Conservation (phyloP, 2,113 vertebrate species). For the Bubalus kerabau region DNA sequence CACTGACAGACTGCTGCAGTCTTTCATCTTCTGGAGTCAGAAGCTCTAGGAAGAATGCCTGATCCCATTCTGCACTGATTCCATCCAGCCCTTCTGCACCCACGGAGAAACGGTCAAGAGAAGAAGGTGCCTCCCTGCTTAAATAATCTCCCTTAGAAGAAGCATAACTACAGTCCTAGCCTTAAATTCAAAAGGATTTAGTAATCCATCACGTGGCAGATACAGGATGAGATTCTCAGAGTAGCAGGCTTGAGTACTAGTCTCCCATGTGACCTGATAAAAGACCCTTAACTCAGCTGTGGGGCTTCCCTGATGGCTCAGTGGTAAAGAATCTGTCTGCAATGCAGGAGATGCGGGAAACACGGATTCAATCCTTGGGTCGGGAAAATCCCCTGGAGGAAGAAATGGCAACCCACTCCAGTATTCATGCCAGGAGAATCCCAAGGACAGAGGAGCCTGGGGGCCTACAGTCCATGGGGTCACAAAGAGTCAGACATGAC, state of each 20-base stretch:
- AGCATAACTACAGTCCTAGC: background rate
- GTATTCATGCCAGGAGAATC: background rate
- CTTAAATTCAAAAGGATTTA: background rate
- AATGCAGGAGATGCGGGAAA: background rate
- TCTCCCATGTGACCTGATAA: background rate
- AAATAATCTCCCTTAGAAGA: background rate
- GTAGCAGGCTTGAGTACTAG: background rate
- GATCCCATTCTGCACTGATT: background rate
- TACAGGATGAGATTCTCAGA: background rate
- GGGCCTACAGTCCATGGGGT: background rate
- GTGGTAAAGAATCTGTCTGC: background rate
- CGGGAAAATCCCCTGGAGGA: background rate
- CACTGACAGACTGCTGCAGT: background rate
- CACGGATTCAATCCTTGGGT: background rate
- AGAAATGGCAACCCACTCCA: background rate
- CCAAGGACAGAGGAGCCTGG: background rate
- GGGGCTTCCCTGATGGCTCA: background rate
- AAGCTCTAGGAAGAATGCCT: background rate
- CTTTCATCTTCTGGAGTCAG: background rate
- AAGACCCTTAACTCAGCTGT: background rate
- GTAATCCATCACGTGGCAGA: background rate
- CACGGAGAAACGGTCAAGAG: background rate
- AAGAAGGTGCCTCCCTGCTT: background rate
- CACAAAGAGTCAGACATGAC: background rate
- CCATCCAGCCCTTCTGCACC: background rate